Conservation (phyloP, 1,140 invertebrate genomes). For the Ceratina calcarata region DNA sequence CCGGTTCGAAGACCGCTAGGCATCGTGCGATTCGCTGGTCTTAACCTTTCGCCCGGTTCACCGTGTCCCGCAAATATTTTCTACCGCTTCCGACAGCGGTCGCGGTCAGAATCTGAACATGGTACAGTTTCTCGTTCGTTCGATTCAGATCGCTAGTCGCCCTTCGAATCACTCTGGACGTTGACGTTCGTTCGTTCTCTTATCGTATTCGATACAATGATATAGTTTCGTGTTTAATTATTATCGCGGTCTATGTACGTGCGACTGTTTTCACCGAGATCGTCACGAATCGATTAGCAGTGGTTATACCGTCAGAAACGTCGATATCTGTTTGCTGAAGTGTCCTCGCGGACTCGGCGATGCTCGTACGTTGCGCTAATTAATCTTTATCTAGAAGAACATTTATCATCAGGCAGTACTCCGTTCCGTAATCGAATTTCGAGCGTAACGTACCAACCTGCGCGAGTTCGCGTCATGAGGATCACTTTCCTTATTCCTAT, state of each 20-base stretch:
- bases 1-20: conserved; percentile 44
- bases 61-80: conserved; percentile 46
- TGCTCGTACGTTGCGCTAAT: too few species aligned
- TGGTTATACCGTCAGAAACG: too few species aligned
- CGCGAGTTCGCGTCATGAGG: conserved; percentile 57
- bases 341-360: too few species aligned
- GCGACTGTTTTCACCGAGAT: too few species aligned
- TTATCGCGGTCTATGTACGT: neutral
- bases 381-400: neutral
- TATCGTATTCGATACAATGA: neutral
- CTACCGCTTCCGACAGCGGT: conserved; percentile 10
- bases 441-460: neutral
- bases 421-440: neutral
- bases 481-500: conserved; percentile 76
- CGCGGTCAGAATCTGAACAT: too few species aligned
- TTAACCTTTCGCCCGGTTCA: conserved; percentile 39
- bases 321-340: too few species aligned
- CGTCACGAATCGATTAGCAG: too few species aligned
- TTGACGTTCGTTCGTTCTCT: too few species aligned
- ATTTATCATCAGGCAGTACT: neutral
- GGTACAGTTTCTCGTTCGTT: too few species aligned
- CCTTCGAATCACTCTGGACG: too few species aligned
- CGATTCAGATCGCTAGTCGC: neutral
- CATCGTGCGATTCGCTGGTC: conserved; percentile 36
- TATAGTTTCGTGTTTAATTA: neutral